Conservation (phyloP, 2,797 vertebrate genomes). For the Propithecus deckenii region DNA sequence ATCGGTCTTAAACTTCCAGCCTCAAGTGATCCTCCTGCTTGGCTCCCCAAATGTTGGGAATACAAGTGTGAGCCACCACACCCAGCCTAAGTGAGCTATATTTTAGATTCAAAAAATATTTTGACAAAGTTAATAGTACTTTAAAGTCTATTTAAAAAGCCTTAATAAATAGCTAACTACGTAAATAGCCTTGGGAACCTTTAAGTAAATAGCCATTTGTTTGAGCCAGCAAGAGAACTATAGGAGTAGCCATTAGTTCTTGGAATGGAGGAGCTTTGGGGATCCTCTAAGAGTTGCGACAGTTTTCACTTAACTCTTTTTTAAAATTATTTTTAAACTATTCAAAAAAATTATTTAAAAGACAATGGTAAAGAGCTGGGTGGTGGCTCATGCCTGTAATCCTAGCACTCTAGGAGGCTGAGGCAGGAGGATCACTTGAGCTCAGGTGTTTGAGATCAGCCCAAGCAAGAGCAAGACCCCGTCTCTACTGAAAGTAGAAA, state of each 20-base stretch:
- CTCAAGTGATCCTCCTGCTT: not conserved
- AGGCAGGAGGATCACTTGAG: too few species aligned
- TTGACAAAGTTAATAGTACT: not conserved
- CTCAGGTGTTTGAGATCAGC: too few species aligned
- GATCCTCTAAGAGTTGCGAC: not conserved
- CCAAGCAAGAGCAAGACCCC: too few species aligned
- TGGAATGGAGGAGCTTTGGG: not conserved
- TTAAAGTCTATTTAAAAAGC: not conserved
- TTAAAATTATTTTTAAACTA: not conserved
- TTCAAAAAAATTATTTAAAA: conserved; percentile 14
- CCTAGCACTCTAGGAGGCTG: too few species aligned
- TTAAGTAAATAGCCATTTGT: not conserved
- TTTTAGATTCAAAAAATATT: conserved; percentile 47
- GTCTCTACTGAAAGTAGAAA: too few species aligned
- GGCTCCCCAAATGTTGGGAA: not conserved
- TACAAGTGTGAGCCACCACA: not conserved
- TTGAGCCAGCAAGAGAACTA: not conserved
- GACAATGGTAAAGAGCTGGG: not conserved
- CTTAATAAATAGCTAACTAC: not conserved
- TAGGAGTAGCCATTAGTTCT: not conserved
- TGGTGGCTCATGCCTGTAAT: too few species aligned
- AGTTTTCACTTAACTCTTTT: not conserved
- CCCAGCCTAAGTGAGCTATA: not conserved
- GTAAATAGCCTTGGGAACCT: not conserved
- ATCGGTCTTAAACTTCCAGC: not conserved